phyloP scores from a whole-genome alignment of 2,888 invertebrate genomes.

The Noctua janthina region DNA sequence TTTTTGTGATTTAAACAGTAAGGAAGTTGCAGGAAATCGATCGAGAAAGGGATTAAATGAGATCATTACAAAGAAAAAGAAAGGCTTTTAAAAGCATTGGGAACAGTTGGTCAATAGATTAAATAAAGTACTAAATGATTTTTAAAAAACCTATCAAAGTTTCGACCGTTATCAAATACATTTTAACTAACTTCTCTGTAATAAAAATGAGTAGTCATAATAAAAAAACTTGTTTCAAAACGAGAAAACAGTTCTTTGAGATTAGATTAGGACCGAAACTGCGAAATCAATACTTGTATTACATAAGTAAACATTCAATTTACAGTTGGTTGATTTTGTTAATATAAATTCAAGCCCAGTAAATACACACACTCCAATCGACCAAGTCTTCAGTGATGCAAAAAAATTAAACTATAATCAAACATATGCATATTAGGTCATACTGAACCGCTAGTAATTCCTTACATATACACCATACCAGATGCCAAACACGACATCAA shows the following conservation, averaged over 20 bases:
- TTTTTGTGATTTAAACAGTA: background rate
- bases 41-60: background rate
- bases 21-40: background rate
- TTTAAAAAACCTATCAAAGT: background rate
- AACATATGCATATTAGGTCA: background rate
- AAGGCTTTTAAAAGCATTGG: background rate
- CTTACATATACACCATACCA: background rate
- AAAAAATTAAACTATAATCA: background rate
- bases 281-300: background rate
- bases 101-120: background rate
- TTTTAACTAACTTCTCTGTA: background rate
- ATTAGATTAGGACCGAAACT: background rate
- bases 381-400: background rate
- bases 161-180: background rate
- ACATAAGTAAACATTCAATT: background rate
- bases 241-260: background rate
- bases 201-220: background rate
- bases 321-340: background rate
- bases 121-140: background rate
- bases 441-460: background rate
- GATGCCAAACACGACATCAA: slow-evolving; percentile 14
- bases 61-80: background rate
- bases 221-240: background rate
- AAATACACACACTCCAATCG: background rate
- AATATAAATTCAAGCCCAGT: background rate